Percentiles rank a stretch among this genome's conserved stretches.
These are phyloP conservation scores for Vesta saturnalis DNA, from an alignment of 2,888 invertebrate genomes.

Conservation along the genomic window DNA sequence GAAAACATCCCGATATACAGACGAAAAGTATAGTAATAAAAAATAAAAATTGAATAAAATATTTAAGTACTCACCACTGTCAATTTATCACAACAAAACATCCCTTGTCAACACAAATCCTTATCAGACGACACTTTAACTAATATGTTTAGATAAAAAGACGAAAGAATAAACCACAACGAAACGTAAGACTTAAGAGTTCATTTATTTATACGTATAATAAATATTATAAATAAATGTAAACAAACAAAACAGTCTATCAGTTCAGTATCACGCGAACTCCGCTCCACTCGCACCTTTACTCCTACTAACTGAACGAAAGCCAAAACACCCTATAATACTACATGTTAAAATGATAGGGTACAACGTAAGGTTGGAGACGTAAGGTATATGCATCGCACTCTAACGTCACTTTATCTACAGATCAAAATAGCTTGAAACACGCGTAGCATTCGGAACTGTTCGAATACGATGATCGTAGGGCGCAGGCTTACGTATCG, in stretches of 20 bases:
- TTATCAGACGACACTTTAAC: conserved; percentile 7
- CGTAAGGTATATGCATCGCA: conserved; percentile 31
- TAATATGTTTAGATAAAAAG: conserved; percentile 6
- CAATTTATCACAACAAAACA: not conserved
- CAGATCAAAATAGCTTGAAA: conserved; percentile 64
- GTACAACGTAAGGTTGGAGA: conserved; percentile 36
- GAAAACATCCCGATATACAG: conserved; percentile 52
- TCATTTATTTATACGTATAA: conserved; percentile 23
- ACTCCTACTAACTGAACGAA: conserved; percentile 57
- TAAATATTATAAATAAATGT: conserved; percentile 52
- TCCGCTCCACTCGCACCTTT: conserved; percentile 54
- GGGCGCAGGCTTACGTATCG: conserved; percentile 45
- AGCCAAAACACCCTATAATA: conserved; percentile 56
- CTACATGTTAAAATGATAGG: conserved; percentile 51
- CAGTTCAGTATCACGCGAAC: conserved; percentile 54
- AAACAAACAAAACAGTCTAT: conserved; percentile 59
- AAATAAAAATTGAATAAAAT: not conserved
- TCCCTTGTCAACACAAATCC: conserved; percentile 12
- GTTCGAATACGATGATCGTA: conserved; percentile 47
- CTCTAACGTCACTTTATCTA: conserved; percentile 28
- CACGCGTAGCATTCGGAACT: conserved; percentile 62
- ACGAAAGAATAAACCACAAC: conserved; percentile 4
- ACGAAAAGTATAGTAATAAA: not conserved
- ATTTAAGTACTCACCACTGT: not conserved
- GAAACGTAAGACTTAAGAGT: conserved; percentile 17